phyloP scores from a whole-genome alignment of 2,113 vertebrate species.

The Hiodon alosoides region DNA sequence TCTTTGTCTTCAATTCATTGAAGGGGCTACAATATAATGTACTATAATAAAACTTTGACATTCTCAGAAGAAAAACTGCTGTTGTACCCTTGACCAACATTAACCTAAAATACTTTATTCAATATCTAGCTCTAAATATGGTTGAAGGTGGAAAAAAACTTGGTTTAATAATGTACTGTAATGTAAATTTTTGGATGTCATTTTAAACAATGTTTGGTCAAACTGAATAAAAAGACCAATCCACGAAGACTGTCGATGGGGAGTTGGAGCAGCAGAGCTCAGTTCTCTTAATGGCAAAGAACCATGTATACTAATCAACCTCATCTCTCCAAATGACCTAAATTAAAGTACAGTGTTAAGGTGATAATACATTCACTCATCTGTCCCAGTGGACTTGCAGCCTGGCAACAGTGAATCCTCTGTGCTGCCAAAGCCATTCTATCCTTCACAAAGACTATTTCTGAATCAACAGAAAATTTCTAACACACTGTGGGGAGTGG shows the following conservation, averaged over 20 bases:
- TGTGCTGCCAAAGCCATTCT: slow-evolving; percentile 25
- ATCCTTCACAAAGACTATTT: slow-evolving; percentile 45
- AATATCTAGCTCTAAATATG: too few relatives aligned
- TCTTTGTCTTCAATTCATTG: too few relatives aligned
- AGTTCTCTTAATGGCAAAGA: background rate
- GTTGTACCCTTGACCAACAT: too few relatives aligned
- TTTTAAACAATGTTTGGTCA: too few relatives aligned
- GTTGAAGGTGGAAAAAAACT: too few relatives aligned
- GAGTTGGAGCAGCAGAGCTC: background rate
- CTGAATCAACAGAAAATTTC: slow-evolving; percentile 32
- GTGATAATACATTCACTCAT: background rate
- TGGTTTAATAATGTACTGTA: too few relatives aligned
- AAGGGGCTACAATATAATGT: too few relatives aligned
- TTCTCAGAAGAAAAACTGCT: too few relatives aligned
- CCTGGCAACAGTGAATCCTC: slow-evolving; percentile 31
- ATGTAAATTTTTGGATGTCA: too few relatives aligned
- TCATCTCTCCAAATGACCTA: background rate
- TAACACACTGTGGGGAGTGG: slow-evolving; percentile 21
- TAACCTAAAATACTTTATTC: too few relatives aligned
- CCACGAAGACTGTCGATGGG: background rate
- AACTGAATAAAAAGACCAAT: too few relatives aligned
- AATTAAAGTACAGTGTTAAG: slow-evolving; percentile 6
- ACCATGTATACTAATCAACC: background rate
- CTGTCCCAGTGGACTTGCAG: slow-evolving; percentile 28
- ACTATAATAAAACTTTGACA: too few relatives aligned